Conservation (phyloP, 1,140 invertebrate genomes). For the Leptonema lineaticorne region DNA sequence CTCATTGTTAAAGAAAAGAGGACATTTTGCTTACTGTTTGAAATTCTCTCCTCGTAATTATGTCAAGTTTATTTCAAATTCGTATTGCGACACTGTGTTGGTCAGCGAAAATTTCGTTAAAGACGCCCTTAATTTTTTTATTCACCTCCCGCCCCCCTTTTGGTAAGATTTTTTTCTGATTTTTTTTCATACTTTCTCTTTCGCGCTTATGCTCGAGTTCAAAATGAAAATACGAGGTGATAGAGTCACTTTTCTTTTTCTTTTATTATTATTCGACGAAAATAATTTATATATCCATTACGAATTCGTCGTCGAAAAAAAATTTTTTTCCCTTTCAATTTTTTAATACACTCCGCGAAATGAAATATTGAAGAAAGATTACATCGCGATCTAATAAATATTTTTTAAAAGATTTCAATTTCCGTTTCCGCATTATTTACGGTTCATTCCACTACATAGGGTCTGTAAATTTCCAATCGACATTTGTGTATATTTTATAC, state of each 20-base stretch:
- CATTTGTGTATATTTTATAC: conserved; percentile 8
- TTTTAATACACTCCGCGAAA: neutral
- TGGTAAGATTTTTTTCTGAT: too few species aligned
- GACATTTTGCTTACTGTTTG: conserved; percentile 26
- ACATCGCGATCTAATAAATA: conserved; percentile 21
- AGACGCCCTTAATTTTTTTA: neutral
- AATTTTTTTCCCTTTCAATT: neutral
- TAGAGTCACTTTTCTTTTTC: too few species aligned
- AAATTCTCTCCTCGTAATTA: conserved; percentile 27
- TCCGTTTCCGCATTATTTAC: conserved; percentile 24
- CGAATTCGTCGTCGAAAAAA: neutral
- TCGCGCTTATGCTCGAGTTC: too few species aligned
- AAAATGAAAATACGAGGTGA: too few species aligned
- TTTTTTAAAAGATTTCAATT: conserved; percentile 26
- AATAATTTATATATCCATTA: too few species aligned
- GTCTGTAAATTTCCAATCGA: conserved; percentile 11
- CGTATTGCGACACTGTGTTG: neutral
- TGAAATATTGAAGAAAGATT: conserved; percentile 6
- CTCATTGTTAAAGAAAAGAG: conserved; percentile 25
- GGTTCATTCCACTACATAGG: conserved; percentile 12
- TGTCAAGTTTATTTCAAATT: conserved; percentile 30
- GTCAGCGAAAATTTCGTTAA: conserved; percentile 23
- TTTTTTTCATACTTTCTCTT: too few species aligned
- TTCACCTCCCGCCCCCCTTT: too few species aligned
- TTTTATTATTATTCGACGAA: too few species aligned